These are phyloP conservation scores for Pseudococcus jackbeardsleyi DNA, from an alignment of 2,888 invertebrate genomes.

Conservation along the genomic window DNA sequence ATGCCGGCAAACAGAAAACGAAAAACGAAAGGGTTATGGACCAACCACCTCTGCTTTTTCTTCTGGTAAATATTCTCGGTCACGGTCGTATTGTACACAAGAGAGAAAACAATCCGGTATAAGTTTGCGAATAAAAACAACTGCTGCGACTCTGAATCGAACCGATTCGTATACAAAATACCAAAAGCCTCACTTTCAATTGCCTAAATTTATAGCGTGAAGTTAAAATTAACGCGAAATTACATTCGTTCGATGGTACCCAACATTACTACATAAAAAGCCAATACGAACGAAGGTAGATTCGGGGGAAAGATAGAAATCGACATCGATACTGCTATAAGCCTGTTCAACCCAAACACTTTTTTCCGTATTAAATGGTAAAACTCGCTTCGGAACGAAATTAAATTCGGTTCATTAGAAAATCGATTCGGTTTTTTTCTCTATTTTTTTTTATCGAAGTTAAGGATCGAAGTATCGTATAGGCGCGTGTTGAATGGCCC, in stretches of 20 bases:
- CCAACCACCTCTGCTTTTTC: background rate
- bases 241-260: background rate
- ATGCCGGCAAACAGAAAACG: background rate
- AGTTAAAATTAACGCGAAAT: conserved; percentile 27
- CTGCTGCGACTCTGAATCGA: background rate
- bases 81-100: background rate
- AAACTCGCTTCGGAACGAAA: conserved; percentile 23
- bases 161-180: conserved; percentile 13
- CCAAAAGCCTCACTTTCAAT: background rate
- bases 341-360: conserved; percentile 1
- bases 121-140: background rate
- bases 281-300: background rate
- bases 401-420: conserved; percentile 45
- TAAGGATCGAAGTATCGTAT: conserved; percentile 3
- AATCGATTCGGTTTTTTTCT: background rate
- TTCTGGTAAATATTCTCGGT: background rate
- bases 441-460: conserved; percentile 31
- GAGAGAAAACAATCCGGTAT: background rate
- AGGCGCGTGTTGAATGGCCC: background rate
- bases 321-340: conserved; percentile 11
- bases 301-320: background rate
- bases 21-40: background rate
- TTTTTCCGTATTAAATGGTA: conserved; percentile 19
- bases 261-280: conserved; percentile 17
- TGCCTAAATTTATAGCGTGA: background rate